phyloP scores from a whole-genome alignment of 2,888 invertebrate genomes.

The Parascotia fuliginaria region DNA sequence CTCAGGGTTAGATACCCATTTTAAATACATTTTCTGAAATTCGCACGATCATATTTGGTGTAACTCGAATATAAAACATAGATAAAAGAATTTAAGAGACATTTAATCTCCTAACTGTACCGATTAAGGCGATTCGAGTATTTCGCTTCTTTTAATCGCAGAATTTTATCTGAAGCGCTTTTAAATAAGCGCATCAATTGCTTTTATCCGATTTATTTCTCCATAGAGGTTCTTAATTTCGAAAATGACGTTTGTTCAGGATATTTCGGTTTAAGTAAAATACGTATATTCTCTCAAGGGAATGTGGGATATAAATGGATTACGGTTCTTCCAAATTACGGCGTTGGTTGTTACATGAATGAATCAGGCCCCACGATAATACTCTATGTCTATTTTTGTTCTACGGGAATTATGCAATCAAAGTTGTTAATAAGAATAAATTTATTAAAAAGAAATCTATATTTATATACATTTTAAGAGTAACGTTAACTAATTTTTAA shows the following conservation, averaged over 20 bases:
- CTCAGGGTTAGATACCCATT: too few relatives aligned
- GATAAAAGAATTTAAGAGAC: slow-evolving; percentile 1
- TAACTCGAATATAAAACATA: background rate
- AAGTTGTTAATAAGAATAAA: background rate
- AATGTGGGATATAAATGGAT: slow-evolving; percentile 44
- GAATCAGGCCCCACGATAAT: slow-evolving; percentile 36
- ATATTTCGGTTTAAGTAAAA: slow-evolving; percentile 23
- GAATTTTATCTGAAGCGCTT: slow-evolving; percentile 16
- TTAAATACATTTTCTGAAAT: background rate
- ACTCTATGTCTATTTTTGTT: slow-evolving; percentile 20
- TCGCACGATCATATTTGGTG: background rate
- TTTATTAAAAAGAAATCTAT: too few relatives aligned
- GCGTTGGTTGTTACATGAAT: slow-evolving; percentile 36
- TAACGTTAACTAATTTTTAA: too few relatives aligned
- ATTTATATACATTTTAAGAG: too few relatives aligned
- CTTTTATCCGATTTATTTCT: slow-evolving; percentile 32
- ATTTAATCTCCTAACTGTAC: slow-evolving; percentile 7
- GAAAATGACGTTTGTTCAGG: slow-evolving; percentile 37
- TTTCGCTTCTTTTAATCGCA: slow-evolving; percentile 13
- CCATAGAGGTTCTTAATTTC: slow-evolving; percentile 32
- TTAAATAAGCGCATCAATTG: slow-evolving; percentile 27
- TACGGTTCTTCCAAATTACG: slow-evolving; percentile 44
- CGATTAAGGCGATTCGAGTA: slow-evolving; percentile 8
- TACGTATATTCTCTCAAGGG: slow-evolving; percentile 25
- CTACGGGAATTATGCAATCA: slow-evolving; percentile 4